Base-by-base conservation (phyloP, 2,797 vertebrate species). In the Etheostoma nigrum region DNA sequence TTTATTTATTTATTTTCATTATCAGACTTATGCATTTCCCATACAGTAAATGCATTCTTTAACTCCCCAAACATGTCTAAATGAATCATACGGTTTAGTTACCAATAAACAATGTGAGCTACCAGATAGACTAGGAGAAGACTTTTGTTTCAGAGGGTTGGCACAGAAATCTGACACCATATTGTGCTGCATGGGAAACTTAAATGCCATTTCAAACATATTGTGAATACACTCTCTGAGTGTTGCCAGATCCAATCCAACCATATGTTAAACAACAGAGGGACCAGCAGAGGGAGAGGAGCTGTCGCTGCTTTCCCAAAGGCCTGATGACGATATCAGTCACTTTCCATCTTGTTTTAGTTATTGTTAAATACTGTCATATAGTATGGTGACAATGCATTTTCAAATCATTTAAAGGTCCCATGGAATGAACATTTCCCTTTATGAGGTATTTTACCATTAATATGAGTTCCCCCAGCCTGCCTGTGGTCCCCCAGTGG, bases 171-270 rank as follows among this genome's bases (percentile, higher is more conserved):
- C 62, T 64, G 51, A 78, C 33, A 58, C 55, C 42, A 49, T 74
- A 71, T 79, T 81, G 68, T 55, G 55, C 44, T 52, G 19, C 60
- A 47, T 16, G 25, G 48, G 16, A 48, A 63, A 75, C 81, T 76
- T 70, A 70, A 71, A 86, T 51, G 23, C 21, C 10, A 47, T 87
- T 76, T 86, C 40, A 69, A 63, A 70, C 81, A 68, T 76, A 71
- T 42, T 81, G 74, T 55, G 67, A 67, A 53, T 15, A 19, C 13
- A 51, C 47, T 83, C 18, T 53, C 36, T 47, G 45, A 71, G 66
- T 76, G 33, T 60, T 82, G 81, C 55, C 69, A 79, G 57, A 67
- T 68, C 63, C 59, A 49, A 19, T 65, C 21, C 16, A 71, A 58
- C 53, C 72, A 73, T 85, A 67, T 86, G 80, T 70, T 68, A 72